These are phyloP conservation scores for Panopea generosa DNA, from an alignment of 2,888 invertebrate species.

Conservation along the genomic window DNA sequence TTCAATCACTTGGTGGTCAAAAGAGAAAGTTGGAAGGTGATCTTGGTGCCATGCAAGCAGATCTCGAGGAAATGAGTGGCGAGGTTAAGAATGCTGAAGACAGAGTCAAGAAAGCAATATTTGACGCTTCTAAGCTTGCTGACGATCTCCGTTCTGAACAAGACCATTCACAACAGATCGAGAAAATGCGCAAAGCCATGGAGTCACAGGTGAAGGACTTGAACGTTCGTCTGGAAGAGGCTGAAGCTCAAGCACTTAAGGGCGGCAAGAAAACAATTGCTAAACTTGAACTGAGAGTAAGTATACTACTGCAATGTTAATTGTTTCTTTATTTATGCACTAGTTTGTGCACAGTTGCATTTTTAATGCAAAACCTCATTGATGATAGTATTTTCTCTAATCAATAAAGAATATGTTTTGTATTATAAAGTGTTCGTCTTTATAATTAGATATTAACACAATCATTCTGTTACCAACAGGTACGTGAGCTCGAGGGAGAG, in stretches of 20 bases:
- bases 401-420: too few species aligned
- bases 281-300: constrained; percentile 94
- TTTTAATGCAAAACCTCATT: too few species aligned
- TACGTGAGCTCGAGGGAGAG: constrained; percentile 89
- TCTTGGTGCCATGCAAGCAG: constrained; percentile 97
- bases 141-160: constrained; percentile 99
- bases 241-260: constrained; percentile 98
- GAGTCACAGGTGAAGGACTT: constrained; percentile 99
- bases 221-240: constrained; percentile 96
- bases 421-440: too few species aligned
- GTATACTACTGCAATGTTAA: constrained; percentile 27
- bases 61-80: constrained; percentile 93
- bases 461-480: too few species aligned
- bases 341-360: too few species aligned
- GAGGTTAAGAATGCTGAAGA: constrained; percentile 99
- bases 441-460: too few species aligned
- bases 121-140: constrained; percentile 97
- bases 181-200: constrained; percentile 98
- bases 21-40: constrained; percentile 99
- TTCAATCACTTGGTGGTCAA: constrained; percentile 96
- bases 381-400: too few species aligned
- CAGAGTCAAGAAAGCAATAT: constrained; percentile 84
- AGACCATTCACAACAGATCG: constrained; percentile 99
- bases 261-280: constrained; percentile 99
- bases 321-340: too few species aligned